Conservation (phyloP, 2,113 vertebrate species). For the Gavia stellata region DNA sequence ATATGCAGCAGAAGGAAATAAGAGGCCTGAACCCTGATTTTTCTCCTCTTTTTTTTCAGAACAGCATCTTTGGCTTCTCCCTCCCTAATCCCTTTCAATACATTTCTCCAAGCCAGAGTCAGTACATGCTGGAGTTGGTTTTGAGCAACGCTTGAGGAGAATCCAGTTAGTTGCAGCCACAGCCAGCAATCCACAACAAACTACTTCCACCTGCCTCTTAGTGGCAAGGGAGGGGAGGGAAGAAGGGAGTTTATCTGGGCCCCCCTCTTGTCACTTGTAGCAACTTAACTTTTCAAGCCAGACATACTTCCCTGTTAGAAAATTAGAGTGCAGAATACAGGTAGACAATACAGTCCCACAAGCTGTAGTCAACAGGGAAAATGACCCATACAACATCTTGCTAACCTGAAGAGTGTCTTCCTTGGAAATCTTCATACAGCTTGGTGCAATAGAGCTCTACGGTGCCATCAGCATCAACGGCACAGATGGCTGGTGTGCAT, state of each 20-base stretch:
- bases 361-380: not conserved
- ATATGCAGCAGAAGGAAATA: not conserved
- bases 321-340: not conserved
- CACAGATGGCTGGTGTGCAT: not conserved
- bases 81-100: not conserved
- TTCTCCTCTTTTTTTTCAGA: not conserved
- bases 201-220: not conserved
- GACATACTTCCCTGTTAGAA: not conserved
- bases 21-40: not conserved
- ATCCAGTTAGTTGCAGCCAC: not conserved
- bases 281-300: not conserved
- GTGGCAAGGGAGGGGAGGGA: not conserved
- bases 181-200: not conserved
- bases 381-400: not conserved
- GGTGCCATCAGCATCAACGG: not conserved
- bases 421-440: not conserved
- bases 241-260: not conserved
- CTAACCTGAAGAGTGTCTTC: fast-evolving
- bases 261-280: not conserved
- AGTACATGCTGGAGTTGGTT: not conserved
- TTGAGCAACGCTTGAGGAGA: not conserved
- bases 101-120: not conserved
- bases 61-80: not conserved
- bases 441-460: fast-evolving
- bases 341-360: not conserved